Percentiles rank a stretch among this genome's conserved stretches.
These are phyloP conservation scores for Ispidina lecontei DNA, from an alignment of 2,797 vertebrate species.

Conservation along the genomic window DNA sequence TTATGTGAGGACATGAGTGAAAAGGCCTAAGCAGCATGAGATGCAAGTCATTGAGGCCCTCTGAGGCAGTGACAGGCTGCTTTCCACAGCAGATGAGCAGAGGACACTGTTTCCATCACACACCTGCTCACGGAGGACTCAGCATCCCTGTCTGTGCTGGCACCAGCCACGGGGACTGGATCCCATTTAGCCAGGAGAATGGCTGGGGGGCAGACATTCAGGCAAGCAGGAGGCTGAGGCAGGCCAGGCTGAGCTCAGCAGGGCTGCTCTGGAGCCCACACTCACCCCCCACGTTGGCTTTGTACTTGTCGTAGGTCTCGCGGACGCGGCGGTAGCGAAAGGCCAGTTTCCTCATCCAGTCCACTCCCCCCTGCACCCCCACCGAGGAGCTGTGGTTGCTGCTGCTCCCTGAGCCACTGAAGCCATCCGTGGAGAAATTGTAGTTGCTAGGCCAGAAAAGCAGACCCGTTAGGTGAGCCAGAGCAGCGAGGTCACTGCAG, in stretches of 20 bases:
- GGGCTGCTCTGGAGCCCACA: neutral
- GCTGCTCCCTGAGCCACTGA: slow-evolving; percentile 86
- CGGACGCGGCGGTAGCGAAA: slow-evolving; percentile 95
- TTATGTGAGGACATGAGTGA: neutral
- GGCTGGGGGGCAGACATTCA: neutral
- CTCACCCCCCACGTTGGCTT: slow-evolving; percentile 92
- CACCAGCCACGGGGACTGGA: neutral
- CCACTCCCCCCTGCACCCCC: slow-evolving; percentile 93
- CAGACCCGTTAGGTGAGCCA: neutral
- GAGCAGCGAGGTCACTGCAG: neutral
- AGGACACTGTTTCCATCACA: neutral
- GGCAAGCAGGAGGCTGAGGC: neutral
- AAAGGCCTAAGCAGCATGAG: neutral
- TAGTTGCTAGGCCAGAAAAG: slow-evolving; percentile 85
- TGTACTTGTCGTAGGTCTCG: slow-evolving; percentile 94
- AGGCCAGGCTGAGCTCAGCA: neutral
- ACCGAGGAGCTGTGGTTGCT: slow-evolving; percentile 80
- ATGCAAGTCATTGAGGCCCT: neutral
- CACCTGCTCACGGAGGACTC: neutral
- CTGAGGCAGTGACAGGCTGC: neutral
- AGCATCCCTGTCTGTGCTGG: rapidly evolving
- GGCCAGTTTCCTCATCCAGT: slow-evolving; percentile 98
- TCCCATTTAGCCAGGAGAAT: neutral
- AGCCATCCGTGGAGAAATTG: slow-evolving; percentile 93
- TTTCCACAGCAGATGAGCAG: neutral